These are phyloP conservation scores for Prunella strophiata DNA, from an alignment of 2,797 vertebrate species.

Conservation along the genomic window DNA sequence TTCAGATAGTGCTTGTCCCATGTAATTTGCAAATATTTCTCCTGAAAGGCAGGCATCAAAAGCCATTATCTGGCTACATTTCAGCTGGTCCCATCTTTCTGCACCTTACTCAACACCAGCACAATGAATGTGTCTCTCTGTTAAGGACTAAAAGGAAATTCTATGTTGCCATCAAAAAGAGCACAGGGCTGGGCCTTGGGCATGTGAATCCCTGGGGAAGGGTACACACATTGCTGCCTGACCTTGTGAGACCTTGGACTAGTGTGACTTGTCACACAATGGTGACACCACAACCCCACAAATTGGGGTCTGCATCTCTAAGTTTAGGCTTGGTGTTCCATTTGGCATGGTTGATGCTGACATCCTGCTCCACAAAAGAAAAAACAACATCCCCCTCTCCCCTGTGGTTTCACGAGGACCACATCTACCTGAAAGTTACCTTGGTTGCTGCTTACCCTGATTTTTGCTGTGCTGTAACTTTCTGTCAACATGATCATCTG, in stretches of 20 bases:
- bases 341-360: background rate
- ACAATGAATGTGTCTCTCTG: background rate
- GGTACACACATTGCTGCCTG: accelerated
- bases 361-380: background rate
- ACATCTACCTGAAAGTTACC: background rate
- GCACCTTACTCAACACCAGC: background rate
- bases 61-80: background rate
- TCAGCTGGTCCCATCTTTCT: background rate
- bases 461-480: background rate
- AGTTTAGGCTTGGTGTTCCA: background rate
- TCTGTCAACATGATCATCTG: background rate
- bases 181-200: background rate
- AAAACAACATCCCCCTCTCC: background rate
- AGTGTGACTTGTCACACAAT: accelerated
- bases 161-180: background rate
- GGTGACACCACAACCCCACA: background rate
- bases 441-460: background rate
- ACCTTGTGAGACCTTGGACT: background rate
- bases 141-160: background rate
- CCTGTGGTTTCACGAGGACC: background rate
- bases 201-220: accelerated
- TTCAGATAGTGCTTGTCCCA: background rate
- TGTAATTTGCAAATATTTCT: background rate
- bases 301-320: accelerated
- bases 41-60: background rate